phyloP scores from a whole-genome alignment of 2,888 invertebrate genomes.

The Drosophila imparisetae region DNA sequence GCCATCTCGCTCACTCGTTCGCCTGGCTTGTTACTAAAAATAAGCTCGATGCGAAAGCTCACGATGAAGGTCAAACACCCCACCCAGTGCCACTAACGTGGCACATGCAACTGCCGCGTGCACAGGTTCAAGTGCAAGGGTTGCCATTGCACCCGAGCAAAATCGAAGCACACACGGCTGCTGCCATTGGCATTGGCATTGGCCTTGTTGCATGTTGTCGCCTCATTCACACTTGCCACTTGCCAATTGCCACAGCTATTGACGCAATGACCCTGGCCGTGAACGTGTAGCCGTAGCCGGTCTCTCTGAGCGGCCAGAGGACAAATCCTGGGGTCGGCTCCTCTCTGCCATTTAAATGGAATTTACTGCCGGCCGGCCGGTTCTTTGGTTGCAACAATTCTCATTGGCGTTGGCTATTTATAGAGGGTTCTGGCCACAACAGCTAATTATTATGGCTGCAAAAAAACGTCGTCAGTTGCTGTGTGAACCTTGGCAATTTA shows the following conservation, averaged over 20 bases:
- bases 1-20: conserved; percentile 18
- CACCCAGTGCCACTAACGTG: conserved; percentile 35
- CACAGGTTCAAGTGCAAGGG: conserved; percentile 83
- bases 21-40: conserved; percentile 62
- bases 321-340: background rate
- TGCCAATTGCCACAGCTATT: conserved; percentile 34
- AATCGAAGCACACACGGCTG: conserved; percentile 26
- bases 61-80: conserved; percentile 71
- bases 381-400: conserved; percentile 6
- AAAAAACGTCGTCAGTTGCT: conserved; percentile 22
- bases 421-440: conserved; percentile 14
- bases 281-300: conserved; percentile 38
- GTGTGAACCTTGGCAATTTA: conserved; percentile 38
- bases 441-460: conserved; percentile 2
- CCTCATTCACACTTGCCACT: background rate
- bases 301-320: conserved; percentile 31
- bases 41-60: conserved; percentile 72
- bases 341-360: conserved; percentile 15
- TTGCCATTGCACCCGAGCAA: conserved; percentile 57
- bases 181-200: conserved; percentile 34
- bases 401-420: conserved; percentile 40
- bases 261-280: conserved; percentile 53
- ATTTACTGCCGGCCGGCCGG: conserved; percentile 15
- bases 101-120: conserved; percentile 77
- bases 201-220: conserved; percentile 43